These are phyloP conservation scores for Natator depressus DNA, from an alignment of 2,113 vertebrate species.

Conservation along the genomic window DNA sequence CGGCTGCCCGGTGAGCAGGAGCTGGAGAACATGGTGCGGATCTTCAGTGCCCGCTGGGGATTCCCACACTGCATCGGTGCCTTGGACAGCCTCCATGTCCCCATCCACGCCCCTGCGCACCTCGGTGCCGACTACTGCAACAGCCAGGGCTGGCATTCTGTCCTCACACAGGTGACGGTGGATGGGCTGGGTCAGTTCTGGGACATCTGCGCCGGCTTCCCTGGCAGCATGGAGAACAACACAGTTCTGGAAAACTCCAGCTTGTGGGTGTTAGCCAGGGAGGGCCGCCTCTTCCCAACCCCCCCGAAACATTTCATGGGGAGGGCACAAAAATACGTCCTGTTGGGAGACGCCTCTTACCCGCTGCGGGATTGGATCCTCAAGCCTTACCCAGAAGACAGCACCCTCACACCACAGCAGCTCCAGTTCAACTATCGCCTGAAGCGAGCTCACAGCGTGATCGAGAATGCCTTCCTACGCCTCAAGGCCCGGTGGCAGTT, in stretches of 20 bases:
- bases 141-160: slow-evolving; percentile 73
- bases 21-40: slow-evolving; percentile 74
- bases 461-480: slow-evolving; percentile 73
- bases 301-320: slow-evolving; percentile 75
- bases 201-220: slow-evolving; percentile 77
- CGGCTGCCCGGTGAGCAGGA: slow-evolving; percentile 68
- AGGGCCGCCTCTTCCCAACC: slow-evolving; percentile 74
- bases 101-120: slow-evolving; percentile 66
- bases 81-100: slow-evolving; percentile 75
- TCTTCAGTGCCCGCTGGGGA: slow-evolving; percentile 75
- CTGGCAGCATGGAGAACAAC: slow-evolving; percentile 74
- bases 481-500: slow-evolving; percentile 81
- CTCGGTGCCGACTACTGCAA: slow-evolving; percentile 71
- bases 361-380: slow-evolving; percentile 80
- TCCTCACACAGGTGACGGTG: slow-evolving; percentile 78
- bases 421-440: slow-evolving; percentile 76
- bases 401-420: slow-evolving; percentile 67
- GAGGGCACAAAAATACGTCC: slow-evolving; percentile 71
- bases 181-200: slow-evolving; percentile 77
- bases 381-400: slow-evolving; percentile 74
- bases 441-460: slow-evolving; percentile 70
- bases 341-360: slow-evolving; percentile 75
- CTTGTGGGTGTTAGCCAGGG: slow-evolving; percentile 76
- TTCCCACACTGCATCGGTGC: slow-evolving; percentile 79
- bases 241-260: slow-evolving; percentile 76